Evolutionary conservation across 2,888 invertebrate species (phyloP).

Genomic region (Idaea dimidiata): DNA sequence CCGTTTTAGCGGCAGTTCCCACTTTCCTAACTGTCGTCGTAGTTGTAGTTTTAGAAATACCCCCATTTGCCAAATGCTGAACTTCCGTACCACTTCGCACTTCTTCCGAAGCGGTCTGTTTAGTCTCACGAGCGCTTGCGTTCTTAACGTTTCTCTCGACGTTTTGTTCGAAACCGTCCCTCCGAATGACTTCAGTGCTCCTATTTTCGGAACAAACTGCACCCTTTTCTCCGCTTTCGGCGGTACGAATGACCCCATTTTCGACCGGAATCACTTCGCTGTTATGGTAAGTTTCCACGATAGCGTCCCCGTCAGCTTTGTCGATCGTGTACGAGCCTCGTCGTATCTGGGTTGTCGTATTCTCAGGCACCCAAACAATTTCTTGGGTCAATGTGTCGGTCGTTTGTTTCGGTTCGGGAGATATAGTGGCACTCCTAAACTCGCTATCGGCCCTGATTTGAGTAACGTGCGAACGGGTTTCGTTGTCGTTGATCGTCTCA

Average conservation of each 20-base stretch:
- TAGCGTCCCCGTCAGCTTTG: slow-evolving; percentile 53
- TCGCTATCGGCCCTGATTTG: slow-evolving; percentile 60
- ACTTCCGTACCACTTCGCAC: slow-evolving; percentile 63
- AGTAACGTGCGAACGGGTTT: slow-evolving; percentile 55
- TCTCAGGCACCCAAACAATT: slow-evolving; percentile 69
- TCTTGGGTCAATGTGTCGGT: slow-evolving; percentile 63
- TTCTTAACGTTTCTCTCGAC: slow-evolving; percentile 55
- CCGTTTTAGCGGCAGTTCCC: slow-evolving; percentile 63
- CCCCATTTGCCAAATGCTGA: slow-evolving; percentile 66
- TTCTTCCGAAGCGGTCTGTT: slow-evolving; percentile 58
- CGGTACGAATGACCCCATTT: slow-evolving; percentile 55
- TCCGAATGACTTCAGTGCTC: slow-evolving; percentile 51
- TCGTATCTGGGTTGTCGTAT: slow-evolving; percentile 42
- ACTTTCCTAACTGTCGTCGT: slow-evolving; percentile 66
- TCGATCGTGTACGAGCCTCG: slow-evolving; percentile 74
- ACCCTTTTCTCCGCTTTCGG: slow-evolving; percentile 57
- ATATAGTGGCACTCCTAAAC: slow-evolving; percentile 58
- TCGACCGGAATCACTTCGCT: slow-evolving; percentile 63
- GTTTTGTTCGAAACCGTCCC: slow-evolving; percentile 61
- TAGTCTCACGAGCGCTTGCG: slow-evolving; percentile 58
- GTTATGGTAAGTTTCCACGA: slow-evolving; percentile 57
- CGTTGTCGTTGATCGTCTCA: slow-evolving; percentile 33
- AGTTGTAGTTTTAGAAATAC: slow-evolving; percentile 64
- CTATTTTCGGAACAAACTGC: slow-evolving; percentile 50
- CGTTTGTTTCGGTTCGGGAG: slow-evolving; percentile 62